Evolutionary conservation across 2,113 vertebrate species (phyloP), one percentile per base, ranked within the genome.

Genomic region (Haplotaxodon microlepis): DNA sequence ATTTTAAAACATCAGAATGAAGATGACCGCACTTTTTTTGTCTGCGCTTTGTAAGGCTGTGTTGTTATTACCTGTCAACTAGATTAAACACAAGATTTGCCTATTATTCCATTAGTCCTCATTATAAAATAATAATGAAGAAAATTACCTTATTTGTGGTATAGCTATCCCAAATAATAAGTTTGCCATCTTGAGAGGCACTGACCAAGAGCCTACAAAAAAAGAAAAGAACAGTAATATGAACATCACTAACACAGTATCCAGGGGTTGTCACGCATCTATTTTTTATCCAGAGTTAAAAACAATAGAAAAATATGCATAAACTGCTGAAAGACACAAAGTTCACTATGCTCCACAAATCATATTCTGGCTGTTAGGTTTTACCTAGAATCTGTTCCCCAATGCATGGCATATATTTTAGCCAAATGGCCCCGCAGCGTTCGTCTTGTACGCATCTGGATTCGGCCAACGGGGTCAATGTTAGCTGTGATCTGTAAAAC

Each of bases 371-470:
- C 3, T 2, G 16, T 63, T 4, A 4, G 8, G 19, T 66, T 93
- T 85, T 94, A 99, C 99, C 99, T 99, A 95, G 99, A 99, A 95
- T 99, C 99, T 78, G 98, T 99, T 87, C 99, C 99, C 99, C 99
- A 99, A 92, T 99, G 99, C 99, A 99, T 99, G 97, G 99, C 98
- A 91, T 99, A 99, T 95, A 99, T 99, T 97, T 99, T 99, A 93
- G 99, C 98, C 97, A 99, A 92, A 95, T 99, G 99, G 85, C 99
- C 99, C 92, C 99, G 96, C 92, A 99, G 97, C 4, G 99, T 99
- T 96, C 98, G 97, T 96, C 98, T 97, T 94, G 99, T 99, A 92
- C 99, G 98, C 99, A 99, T 99, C 87, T 99, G 99, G 93, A 99
- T 99, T 96, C 99, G 97, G 78, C 98, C 99, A 95, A 99, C 98